Percentiles rank a stretch among this genome's conserved stretches.
Evolutionary conservation across 2,113 vertebrate genomes (phyloP).

Genomic region (Colistium nudipinnis): DNA sequence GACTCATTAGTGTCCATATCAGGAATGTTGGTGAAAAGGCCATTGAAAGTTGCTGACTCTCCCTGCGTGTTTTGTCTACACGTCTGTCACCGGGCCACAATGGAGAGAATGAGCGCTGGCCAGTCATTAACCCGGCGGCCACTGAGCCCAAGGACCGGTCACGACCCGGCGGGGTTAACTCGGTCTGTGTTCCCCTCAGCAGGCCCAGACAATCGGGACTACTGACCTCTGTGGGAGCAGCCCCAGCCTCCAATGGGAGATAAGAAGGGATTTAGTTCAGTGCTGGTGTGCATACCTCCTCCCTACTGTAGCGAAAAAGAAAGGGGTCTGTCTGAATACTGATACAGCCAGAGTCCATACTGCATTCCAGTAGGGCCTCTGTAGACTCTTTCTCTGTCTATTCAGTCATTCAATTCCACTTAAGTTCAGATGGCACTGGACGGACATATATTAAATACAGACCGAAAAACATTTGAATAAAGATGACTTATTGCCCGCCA

Average conservation of each 20-base stretch:
- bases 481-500: background rate
- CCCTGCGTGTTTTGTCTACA: constrained; percentile 67
- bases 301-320: constrained; percentile 70
- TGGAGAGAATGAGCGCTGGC: constrained; percentile 53
- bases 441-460: background rate
- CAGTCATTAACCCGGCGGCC: constrained; percentile 71
- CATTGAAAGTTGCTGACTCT: constrained; percentile 67
- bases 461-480: background rate
- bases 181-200: constrained; percentile 48
- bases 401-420: background rate
- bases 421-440: background rate
- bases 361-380: constrained; percentile 23
- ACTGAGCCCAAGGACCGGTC: constrained; percentile 51
- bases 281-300: constrained; percentile 68
- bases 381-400: constrained; percentile 17
- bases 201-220: constrained; percentile 57
- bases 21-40: constrained; percentile 64
- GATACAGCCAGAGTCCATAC: constrained; percentile 21
- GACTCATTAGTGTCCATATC: constrained; percentile 74
- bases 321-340: constrained; percentile 46
- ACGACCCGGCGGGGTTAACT: constrained; percentile 74
- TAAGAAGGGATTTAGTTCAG: constrained; percentile 75
- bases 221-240: constrained; percentile 66
- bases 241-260: constrained; percentile 67
- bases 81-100: constrained; percentile 64